phyloP scores from a whole-genome alignment of 30 jellyfish, hydroid and myxozoan genomes.

The Cassiopea xamachana region DNA sequence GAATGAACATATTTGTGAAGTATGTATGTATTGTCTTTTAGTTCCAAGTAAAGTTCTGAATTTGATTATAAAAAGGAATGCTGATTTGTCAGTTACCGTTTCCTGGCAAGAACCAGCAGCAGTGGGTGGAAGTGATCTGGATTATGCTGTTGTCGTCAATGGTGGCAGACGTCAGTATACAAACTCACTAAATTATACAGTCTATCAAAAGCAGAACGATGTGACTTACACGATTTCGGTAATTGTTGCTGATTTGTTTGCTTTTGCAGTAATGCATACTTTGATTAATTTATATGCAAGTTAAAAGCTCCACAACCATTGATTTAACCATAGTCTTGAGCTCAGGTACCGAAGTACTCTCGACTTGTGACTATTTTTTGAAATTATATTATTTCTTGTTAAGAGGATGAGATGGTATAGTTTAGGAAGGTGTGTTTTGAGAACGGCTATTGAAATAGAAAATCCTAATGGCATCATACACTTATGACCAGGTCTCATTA shows the following conservation, averaged over 20 bases:
- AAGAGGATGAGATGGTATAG: background rate
- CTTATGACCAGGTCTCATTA: no score
- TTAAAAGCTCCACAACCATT: background rate
- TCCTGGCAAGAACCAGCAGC: slow-evolving; percentile 77
- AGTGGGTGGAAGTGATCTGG: slow-evolving; percentile 52
- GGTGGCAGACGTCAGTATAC: slow-evolving; percentile 34
- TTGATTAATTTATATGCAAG: background rate
- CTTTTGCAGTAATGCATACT: background rate
- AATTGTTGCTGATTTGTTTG: background rate
- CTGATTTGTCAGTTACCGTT: slow-evolving; percentile 66
- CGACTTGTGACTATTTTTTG: no score
- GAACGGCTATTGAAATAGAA: no score
- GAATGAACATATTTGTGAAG: no score
- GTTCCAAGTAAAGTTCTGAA: slow-evolving; percentile 73
- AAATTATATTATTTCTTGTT: no score
- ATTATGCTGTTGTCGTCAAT: slow-evolving; percentile 41
- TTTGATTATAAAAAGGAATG: slow-evolving; percentile 23
- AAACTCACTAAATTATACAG: slow-evolving; percentile 6
- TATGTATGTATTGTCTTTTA: background rate
- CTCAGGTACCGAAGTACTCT: no score
- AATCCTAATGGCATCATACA: no score
- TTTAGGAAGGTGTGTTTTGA: background rate
- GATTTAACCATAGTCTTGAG: no score
- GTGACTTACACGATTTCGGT: slow-evolving; percentile 56
- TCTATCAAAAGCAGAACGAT: slow-evolving; percentile 38